Evolutionary conservation across 2,113 vertebrate genomes (phyloP).

Genomic region (Engraulis encrasicolus): DNA sequence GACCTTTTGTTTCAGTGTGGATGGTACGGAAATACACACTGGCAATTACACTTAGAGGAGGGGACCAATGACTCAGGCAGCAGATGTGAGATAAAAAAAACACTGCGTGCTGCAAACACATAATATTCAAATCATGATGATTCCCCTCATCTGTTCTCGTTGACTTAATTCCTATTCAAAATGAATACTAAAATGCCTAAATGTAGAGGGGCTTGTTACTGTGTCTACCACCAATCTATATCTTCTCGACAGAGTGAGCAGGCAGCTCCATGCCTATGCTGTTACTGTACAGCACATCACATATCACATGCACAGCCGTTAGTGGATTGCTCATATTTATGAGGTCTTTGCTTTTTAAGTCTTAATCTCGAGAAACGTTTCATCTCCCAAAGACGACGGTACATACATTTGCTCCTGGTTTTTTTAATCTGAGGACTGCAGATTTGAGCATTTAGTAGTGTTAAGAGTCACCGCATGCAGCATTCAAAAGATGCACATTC

Average conservation of each 20-base stretch:
- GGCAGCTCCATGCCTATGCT: too few relatives aligned
- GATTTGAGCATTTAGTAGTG: constrained; percentile 6
- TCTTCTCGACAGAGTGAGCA: background rate
- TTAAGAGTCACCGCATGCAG: constrained; percentile 16
- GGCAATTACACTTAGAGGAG: background rate
- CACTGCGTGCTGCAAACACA: background rate
- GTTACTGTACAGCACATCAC: background rate
- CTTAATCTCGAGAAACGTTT: background rate
- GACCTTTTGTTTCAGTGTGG: background rate
- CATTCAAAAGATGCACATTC: constrained; percentile 16
- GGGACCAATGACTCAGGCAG: background rate
- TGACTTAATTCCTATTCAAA: background rate
- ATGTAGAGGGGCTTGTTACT: background rate
- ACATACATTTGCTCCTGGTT: background rate
- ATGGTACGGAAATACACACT: background rate
- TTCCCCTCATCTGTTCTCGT: background rate
- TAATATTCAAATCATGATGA: background rate
- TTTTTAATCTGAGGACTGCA: background rate
- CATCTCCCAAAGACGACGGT: background rate
- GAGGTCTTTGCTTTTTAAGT: background rate
- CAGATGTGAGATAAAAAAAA: background rate
- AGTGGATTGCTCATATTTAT: background rate
- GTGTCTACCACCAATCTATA: background rate
- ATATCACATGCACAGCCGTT: background rate
- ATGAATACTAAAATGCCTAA: background rate